These are phyloP conservation scores for Hirtodrosophila alboralis DNA, from an alignment of 2,888 invertebrate species.

Conservation along the genomic window DNA sequence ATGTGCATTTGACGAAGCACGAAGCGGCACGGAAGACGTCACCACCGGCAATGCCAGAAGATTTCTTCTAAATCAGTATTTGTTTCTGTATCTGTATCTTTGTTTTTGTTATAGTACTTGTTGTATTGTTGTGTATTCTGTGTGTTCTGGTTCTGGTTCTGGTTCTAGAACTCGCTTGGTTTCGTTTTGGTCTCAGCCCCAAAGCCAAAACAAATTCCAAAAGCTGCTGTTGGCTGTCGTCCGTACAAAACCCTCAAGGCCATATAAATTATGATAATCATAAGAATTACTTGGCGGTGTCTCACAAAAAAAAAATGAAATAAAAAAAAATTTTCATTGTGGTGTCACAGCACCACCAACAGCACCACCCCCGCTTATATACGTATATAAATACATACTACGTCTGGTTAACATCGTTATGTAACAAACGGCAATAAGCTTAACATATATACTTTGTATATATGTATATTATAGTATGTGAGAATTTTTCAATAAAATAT, in stretches of 20 bases:
- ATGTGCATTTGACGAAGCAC: constrained; percentile 62
- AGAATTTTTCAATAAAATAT: constrained; percentile 59
- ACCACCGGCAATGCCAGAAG: constrained; percentile 43
- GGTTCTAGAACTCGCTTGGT: constrained; percentile 54
- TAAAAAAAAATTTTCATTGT: constrained; percentile 25
- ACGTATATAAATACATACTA: constrained; percentile 4
- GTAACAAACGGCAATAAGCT: constrained; percentile 54
- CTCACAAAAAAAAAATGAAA: too few relatives aligned
- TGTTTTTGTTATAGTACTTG: too few relatives aligned
- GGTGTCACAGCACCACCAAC: constrained; percentile 13
- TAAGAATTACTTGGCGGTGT: constrained; percentile 72
- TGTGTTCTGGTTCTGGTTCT: constrained; percentile 35
- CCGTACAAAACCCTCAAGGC: constrained; percentile 73
- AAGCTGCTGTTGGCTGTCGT: constrained; percentile 42
- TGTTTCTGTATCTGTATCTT: constrained; percentile 16
- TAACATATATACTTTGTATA: too few relatives aligned
- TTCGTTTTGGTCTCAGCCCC: constrained; percentile 41
- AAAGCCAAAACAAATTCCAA: constrained; percentile 37
- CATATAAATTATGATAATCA: constrained; percentile 80
- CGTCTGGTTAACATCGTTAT: constrained; percentile 35
- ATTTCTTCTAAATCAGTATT: constrained; percentile 31
- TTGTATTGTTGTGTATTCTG: constrained; percentile 9
- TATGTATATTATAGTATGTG: too few relatives aligned
- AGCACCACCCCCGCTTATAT: constrained; percentile 10
- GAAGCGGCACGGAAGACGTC: constrained; percentile 77